A percentile compares a stretch with the other conserved stretches of the same genome.
These are phyloP conservation scores for Lasioglossum malachurum DNA, from an alignment of 2,888 invertebrate genomes.

Conservation along the genomic window DNA sequence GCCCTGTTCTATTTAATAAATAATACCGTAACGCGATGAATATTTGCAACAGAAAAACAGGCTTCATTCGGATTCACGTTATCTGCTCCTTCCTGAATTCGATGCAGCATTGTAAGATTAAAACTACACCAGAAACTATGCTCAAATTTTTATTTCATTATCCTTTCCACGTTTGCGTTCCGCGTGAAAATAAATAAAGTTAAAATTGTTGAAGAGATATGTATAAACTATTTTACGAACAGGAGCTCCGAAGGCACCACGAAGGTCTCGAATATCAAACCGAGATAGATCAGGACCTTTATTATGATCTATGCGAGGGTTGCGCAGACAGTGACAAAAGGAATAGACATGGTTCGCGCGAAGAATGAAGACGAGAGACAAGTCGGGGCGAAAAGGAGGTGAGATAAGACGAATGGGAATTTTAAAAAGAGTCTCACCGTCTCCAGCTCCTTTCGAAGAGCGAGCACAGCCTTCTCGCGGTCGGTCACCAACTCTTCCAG, in stretches of 20 bases:
- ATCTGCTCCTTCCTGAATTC: neutral
- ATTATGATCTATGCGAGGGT: neutral
- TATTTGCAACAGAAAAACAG: neutral
- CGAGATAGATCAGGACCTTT: neutral
- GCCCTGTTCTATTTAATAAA: neutral
- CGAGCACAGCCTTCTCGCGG: slow-evolving; percentile 95
- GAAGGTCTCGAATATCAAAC: neutral
- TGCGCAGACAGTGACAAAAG: neutral
- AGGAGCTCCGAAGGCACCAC: neutral
- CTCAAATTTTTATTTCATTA: neutral
- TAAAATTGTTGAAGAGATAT: neutral
- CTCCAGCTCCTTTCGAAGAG: slow-evolving; percentile 95
- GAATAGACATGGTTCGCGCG: neutral
- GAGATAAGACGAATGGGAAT: slow-evolving; percentile 8
- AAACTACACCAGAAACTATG: neutral
- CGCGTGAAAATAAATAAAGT: neutral
- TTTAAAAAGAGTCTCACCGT: slow-evolving; percentile 87
- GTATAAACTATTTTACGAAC: neutral
- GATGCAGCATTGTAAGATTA: neutral
- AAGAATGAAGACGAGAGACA: neutral
- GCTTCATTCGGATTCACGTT: neutral
- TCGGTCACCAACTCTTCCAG: slow-evolving; percentile 97
- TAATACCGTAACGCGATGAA: neutral
- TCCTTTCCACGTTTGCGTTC: neutral
- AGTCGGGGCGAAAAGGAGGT: slow-evolving; percentile 15